These are phyloP conservation scores for Dendrocopos noguchii DNA, from an alignment of 2,113 vertebrate genomes.

Conservation along the genomic window DNA sequence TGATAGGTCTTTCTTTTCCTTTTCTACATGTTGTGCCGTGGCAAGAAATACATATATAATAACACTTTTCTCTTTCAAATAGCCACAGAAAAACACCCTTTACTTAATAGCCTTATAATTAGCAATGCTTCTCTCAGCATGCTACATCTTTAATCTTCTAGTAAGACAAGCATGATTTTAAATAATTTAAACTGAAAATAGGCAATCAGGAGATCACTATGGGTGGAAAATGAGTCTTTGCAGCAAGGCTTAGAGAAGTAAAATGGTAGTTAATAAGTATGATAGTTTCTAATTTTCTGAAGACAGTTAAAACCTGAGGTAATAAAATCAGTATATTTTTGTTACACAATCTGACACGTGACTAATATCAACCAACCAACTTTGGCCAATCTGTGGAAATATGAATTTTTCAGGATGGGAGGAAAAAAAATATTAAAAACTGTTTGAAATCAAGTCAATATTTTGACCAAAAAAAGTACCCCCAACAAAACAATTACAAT, in stretches of 20 bases:
- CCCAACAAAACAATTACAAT: neutral
- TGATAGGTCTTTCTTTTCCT: neutral
- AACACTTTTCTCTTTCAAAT: neutral
- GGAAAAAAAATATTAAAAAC: neutral
- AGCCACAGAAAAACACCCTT: neutral
- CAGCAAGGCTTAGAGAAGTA: neutral
- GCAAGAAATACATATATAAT: neutral
- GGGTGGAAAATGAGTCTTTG: neutral
- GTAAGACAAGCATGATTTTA: neutral
- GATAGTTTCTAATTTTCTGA: neutral
- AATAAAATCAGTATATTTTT: neutral
- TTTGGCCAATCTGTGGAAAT: neutral
- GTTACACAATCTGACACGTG: neutral
- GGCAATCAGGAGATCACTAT: neutral
- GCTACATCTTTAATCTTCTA: neutral
- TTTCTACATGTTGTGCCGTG: neutral
- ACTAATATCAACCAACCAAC: neutral
- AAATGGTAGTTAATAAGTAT: neutral
- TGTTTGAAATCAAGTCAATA: neutral
- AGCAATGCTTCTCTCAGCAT: neutral
- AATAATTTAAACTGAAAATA: conserved; percentile 12
- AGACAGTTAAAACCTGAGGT: neutral
- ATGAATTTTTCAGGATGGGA: neutral
- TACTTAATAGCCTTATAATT: neutral
- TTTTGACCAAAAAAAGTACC: neutral